Conservation (phyloP, 2,888 invertebrate genomes). For the Dryobotodes eremita region DNA sequence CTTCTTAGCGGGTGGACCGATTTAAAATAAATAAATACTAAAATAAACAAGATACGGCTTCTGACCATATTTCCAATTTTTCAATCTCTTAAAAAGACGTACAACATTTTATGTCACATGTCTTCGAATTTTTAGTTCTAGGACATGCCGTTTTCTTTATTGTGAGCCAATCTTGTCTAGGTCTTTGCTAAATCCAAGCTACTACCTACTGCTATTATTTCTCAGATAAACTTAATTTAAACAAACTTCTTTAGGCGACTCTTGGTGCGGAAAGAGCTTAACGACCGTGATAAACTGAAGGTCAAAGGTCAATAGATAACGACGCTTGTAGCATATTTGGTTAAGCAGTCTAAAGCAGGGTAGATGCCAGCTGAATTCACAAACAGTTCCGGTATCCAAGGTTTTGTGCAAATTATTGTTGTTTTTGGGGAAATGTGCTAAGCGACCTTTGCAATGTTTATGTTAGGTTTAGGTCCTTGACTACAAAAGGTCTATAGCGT, state of each 20-base stretch:
- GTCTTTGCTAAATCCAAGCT: background rate
- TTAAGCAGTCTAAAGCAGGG: constrained; percentile 13
- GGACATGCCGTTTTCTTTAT: too few species aligned
- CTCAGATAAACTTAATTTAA: constrained; percentile 15
- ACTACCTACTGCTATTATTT: constrained; percentile 5
- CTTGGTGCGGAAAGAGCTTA: constrained; percentile 17
- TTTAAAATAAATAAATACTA: too few species aligned
- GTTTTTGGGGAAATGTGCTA: constrained; percentile 14
- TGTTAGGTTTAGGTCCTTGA: background rate
- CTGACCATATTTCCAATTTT: too few species aligned
- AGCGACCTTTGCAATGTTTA: background rate
- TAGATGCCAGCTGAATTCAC: constrained; percentile 35
- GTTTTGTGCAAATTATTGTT: constrained; percentile 4
- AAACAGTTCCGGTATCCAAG: constrained; percentile 34
- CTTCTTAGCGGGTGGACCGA: too few species aligned
- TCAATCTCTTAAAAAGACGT: too few species aligned
- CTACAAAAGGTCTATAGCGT: background rate
- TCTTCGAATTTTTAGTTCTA: too few species aligned
- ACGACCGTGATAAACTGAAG: constrained; percentile 26
- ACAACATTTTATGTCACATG: too few species aligned
- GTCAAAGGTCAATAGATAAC: constrained; percentile 37
- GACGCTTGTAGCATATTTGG: constrained; percentile 37
- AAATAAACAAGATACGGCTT: too few species aligned
- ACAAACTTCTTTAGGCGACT: constrained; percentile 21
- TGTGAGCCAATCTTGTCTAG: background rate